phyloP scores from a whole-genome alignment of 2,888 invertebrate species.

The Octonoba sinensis region DNA sequence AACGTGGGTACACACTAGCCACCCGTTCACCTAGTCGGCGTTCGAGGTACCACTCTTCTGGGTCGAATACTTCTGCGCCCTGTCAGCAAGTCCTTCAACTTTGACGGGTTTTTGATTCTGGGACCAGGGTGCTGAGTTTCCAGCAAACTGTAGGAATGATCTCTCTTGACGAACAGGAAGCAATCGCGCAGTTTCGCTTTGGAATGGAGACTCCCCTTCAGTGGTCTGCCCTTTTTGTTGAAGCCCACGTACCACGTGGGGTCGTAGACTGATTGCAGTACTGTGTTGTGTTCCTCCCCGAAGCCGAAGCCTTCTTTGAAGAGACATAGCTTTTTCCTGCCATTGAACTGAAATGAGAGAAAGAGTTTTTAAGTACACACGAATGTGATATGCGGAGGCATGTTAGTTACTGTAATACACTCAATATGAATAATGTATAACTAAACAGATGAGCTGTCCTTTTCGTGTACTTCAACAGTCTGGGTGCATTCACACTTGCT shows the following conservation, averaged over 20 bases:
- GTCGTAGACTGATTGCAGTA: conserved; percentile 45
- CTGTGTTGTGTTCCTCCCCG: conserved; percentile 51
- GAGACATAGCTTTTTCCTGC: conserved; percentile 43
- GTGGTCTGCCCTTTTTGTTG: conserved; percentile 63
- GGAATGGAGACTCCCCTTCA: conserved; percentile 48
- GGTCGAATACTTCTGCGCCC: conserved; percentile 21
- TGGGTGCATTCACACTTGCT: too few relatives aligned
- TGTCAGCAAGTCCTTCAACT: conserved; percentile 46
- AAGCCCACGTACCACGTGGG: conserved; percentile 63
- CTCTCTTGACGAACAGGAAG: conserved; percentile 54
- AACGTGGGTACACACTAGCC: too few relatives aligned
- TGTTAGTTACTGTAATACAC: too few relatives aligned
- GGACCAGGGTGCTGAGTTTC: conserved; percentile 26
- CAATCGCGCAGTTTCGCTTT: conserved; percentile 32
- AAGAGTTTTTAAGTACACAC: too few relatives aligned
- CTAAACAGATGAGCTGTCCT: too few relatives aligned
- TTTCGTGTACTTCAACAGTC: too few relatives aligned
- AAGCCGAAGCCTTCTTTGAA: conserved; percentile 45
- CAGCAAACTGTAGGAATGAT: conserved; percentile 44
- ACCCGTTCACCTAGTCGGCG: conserved; percentile 46
- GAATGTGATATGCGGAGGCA: too few relatives aligned
- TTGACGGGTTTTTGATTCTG: conserved; percentile 45
- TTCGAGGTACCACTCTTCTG: conserved; percentile 42
- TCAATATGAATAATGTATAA: too few relatives aligned
- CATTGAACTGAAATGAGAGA: conserved; percentile 50